These are phyloP conservation scores for Ondatra zibethicus DNA, from an alignment of 2,113 vertebrate species.

Conservation along the genomic window DNA sequence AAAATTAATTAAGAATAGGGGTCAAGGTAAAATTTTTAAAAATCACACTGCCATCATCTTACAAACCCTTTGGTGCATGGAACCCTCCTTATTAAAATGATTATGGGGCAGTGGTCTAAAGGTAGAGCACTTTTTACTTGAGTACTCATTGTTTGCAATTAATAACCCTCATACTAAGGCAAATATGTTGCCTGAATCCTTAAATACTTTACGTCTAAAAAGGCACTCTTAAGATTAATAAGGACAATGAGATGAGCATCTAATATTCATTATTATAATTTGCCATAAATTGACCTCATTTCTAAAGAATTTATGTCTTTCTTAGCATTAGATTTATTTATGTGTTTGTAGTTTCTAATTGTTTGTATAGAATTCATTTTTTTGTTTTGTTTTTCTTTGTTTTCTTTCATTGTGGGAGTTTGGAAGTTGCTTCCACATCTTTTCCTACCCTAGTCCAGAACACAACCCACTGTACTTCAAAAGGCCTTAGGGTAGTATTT, in stretches of 20 bases:
- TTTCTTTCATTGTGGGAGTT: conserved; percentile 2
- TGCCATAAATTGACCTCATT: not conserved
- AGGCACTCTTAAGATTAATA: conserved; percentile 7
- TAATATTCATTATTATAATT: not conserved
- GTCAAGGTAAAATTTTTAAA: not conserved
- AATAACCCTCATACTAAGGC: not conserved
- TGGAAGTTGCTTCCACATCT: not conserved
- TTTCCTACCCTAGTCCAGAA: not conserved
- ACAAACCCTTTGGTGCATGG: not conserved
- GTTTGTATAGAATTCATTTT: conserved; percentile 1
- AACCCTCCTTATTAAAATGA: not conserved
- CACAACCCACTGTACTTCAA: not conserved
- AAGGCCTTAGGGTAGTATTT: not conserved
- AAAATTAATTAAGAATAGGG: not conserved
- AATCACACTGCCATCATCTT: not conserved
- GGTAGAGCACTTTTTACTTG: not conserved
- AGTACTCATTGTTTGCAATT: conserved; percentile 21
- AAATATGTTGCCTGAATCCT: not conserved
- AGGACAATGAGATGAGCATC: not conserved
- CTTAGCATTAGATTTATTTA: conserved; percentile 37
- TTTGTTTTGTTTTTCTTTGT: not conserved
- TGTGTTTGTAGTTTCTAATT: conserved; percentile 5
- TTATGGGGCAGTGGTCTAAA: not conserved
- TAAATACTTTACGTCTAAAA: conserved; percentile 11
- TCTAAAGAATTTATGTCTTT: conserved; percentile 15